Evolutionary conservation across 2,888 invertebrate species (phyloP).

Genomic region (Oligia latruncula): DNA sequence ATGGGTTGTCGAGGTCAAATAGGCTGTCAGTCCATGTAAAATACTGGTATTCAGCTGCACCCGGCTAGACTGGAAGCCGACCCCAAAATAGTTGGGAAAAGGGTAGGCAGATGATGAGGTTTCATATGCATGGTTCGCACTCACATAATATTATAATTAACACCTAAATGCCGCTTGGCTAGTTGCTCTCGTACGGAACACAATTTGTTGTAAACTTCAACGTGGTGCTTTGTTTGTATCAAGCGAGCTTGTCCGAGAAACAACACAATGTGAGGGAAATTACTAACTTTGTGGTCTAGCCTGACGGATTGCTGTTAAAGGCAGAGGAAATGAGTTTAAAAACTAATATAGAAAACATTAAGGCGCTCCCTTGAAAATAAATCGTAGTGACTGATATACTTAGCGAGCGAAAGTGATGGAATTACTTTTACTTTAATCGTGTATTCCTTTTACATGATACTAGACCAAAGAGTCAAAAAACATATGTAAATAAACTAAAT

Average conservation of each 20-base stretch:
- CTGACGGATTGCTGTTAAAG: not conserved
- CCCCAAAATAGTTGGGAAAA: not conserved
- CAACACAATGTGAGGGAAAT: conserved; percentile 1
- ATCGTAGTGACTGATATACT: too few relatives aligned
- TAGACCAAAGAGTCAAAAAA: too few relatives aligned
- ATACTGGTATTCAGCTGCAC: not conserved
- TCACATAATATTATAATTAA: not conserved
- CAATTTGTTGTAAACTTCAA: conserved; percentile 27
- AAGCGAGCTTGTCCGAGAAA: not conserved
- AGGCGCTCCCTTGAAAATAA: not conserved
- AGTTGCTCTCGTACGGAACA: conserved; percentile 7
- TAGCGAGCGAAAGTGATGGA: too few relatives aligned
- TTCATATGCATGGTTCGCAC: not conserved
- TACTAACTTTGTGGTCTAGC: not conserved
- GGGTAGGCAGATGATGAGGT: not conserved
- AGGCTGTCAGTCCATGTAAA: too few relatives aligned
- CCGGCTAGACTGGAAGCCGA: not conserved
- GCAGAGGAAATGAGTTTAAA: not conserved
- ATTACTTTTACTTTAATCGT: too few relatives aligned
- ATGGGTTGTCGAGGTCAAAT: not conserved
- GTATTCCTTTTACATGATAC: too few relatives aligned
- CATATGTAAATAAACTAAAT: too few relatives aligned
- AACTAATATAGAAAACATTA: not conserved
- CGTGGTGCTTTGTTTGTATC: conserved; percentile 4
- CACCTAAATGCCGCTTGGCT: not conserved